A percentile compares a stretch with the other conserved stretches of the same genome.
phyloP scores from a whole-genome alignment of 2,797 vertebrate genomes.

The Sebastes paucispinis region DNA sequence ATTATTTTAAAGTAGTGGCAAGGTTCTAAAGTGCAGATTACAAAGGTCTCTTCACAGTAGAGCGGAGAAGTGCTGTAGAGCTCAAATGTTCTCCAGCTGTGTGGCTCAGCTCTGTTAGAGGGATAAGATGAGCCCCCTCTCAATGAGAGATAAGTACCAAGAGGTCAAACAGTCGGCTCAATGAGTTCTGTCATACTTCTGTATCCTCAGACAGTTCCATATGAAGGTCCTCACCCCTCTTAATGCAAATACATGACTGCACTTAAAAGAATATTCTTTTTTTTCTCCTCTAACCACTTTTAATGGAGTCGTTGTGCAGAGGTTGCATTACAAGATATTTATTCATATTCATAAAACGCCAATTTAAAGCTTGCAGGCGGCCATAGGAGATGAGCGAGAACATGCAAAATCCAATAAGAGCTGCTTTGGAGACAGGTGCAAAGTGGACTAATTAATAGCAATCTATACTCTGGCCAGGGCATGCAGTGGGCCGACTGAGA shows the following conservation, averaged over 20 bases:
- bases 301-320: slow-evolving; percentile 61
- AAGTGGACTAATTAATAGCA: slow-evolving; percentile 83
- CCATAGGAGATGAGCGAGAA: slow-evolving; percentile 69
- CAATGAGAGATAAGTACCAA: slow-evolving; percentile 63
- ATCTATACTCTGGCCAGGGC: slow-evolving; percentile 78
- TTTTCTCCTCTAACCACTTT: slow-evolving; percentile 30
- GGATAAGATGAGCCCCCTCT: slow-evolving; percentile 64
- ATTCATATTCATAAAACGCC: slow-evolving; percentile 77
- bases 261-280: slow-evolving; percentile 51
- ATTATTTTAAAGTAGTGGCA: slow-evolving; percentile 40
- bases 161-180: slow-evolving; percentile 63
- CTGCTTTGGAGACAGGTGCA: slow-evolving; percentile 78
- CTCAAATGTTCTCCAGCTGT: slow-evolving; percentile 65
- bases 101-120: slow-evolving; percentile 50
- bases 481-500: slow-evolving; percentile 72
- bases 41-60: slow-evolving; percentile 59
- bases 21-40: slow-evolving; percentile 58
- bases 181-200: slow-evolving; percentile 59
- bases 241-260: slow-evolving; percentile 67
- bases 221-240: slow-evolving; percentile 65
- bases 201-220: slow-evolving; percentile 54
- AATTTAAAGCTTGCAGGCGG: slow-evolving; percentile 67
- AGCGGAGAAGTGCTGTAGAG: slow-evolving; percentile 55
- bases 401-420: slow-evolving; percentile 73
- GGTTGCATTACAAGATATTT: slow-evolving; percentile 67